Percentiles rank a stretch among this genome's conserved stretches.
These are phyloP conservation scores for Brachionus calyciflorus DNA, from an alignment of 1,140 invertebrate species.

Conservation along the genomic window DNA sequence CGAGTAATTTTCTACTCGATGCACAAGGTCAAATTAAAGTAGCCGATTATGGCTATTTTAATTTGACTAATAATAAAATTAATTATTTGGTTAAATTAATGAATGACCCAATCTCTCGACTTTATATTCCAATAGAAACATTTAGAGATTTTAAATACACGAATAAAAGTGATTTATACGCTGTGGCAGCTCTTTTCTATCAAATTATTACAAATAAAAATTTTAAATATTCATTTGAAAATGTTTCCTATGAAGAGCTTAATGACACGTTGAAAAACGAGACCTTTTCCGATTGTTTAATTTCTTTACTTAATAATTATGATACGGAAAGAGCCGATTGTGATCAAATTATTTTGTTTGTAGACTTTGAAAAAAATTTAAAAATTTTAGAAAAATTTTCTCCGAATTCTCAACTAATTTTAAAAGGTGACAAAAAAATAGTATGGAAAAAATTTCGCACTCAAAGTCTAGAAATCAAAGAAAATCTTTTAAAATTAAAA, in stretches of 20 bases:
- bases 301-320: not conserved
- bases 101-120: not conserved
- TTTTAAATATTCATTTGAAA: not conserved
- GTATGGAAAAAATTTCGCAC: constrained; percentile 7
- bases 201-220: not conserved
- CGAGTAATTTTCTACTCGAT: not conserved
- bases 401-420: not conserved
- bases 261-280: not conserved
- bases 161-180: constrained; percentile 15
- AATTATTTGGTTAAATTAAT: not conserved
- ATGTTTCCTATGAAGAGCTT: not conserved
- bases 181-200: not conserved
- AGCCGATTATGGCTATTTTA: constrained; percentile 1
- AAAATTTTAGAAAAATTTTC: not conserved
- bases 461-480: not conserved
- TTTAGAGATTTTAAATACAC: constrained; percentile 3
- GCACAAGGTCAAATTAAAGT: not conserved
- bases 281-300: not conserved
- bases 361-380: not conserved
- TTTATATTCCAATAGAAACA: not conserved
- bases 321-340: not conserved
- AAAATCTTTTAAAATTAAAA: not conserved
- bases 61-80: not conserved
- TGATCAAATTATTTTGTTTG: not conserved
- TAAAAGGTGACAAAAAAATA: not conserved